A percentile compares a stretch with the other conserved stretches of the same genome.
These are phyloP conservation scores for Hemithea aestivaria DNA, from an alignment of 2,888 invertebrate genomes.

Conservation along the genomic window DNA sequence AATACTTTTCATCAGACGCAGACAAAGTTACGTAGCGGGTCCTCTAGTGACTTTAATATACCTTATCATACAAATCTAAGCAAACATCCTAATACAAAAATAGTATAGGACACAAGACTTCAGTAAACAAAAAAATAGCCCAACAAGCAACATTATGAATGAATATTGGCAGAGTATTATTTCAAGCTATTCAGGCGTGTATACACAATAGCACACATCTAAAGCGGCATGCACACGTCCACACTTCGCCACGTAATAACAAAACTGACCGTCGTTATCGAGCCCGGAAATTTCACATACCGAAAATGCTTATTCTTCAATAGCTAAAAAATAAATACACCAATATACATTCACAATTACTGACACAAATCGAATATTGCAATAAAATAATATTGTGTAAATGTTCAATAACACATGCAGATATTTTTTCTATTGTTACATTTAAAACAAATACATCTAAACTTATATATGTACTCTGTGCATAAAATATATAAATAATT, in stretches of 20 bases:
- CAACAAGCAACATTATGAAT: constrained; percentile 41
- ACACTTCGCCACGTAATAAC: constrained; percentile 63
- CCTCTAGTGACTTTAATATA: no score
- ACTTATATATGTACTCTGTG: no score
- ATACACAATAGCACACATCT: constrained; percentile 28
- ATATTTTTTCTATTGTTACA: no score
- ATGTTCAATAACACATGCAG: no score
- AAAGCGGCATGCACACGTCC: constrained; percentile 68
- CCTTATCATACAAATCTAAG: no score
- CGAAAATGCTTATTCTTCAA: constrained; percentile 79
- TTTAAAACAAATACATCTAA: no score
- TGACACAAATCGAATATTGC: constrained; percentile 31
- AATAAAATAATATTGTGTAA: constrained; percentile 18
- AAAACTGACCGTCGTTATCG: constrained; percentile 74
- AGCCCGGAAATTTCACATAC: constrained; percentile 78
- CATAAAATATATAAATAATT: no score
- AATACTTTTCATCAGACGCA: no score
- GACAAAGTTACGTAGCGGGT: no score
- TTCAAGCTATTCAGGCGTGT: constrained; percentile 35
- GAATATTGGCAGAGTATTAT: constrained; percentile 59
- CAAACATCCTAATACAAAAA: no score
- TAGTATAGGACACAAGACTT: no score
- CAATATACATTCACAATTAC: constrained; percentile 71
- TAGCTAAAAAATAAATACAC: constrained; percentile 77
- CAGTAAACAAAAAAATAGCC: constrained; percentile 8